Evolutionary conservation across 1,140 invertebrate genomes (phyloP), one percentile per base, ranked within the genome.

Genomic region (Drosophila kanapiae): DNA sequence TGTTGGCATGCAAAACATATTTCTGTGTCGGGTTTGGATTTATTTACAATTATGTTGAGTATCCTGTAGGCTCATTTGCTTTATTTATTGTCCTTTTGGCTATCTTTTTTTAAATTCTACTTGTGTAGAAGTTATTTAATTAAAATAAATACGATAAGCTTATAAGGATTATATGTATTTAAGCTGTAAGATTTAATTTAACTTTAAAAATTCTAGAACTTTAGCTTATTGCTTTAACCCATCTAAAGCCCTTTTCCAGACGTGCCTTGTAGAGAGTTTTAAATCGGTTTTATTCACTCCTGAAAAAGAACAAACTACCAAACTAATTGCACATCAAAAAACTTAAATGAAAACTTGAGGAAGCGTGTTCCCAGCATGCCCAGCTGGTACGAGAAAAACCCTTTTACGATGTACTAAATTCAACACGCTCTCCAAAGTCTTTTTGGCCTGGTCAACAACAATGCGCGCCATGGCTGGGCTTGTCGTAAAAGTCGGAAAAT

Each of bases 381-480:
- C 7, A 29, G n/a, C 54, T 3, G 23, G 23, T 23, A 23, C 27
- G 45, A 64, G 56, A 82, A 76, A 75, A 87, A 80, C 75, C 64
- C 77, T 79, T 87, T 87, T 84, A 84, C 67, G 77, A 68, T 71
- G 80, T 78, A 84, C 67, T 69, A 83, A 87, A 87, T 63, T 70
- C 63, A 70, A 77, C 69, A 77, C 69, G 63, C 79, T 54, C 48
- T 53, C 47, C 59, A 69, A 38, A 33, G 43, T 49, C 42, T 33
- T 14, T 45, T 31, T 31, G 43, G 45, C 29, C 13, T 27, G 53
- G 47, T 49, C 33, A 69, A 38, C 48, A 74, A 70, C 68, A 63
- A 65, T 62, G 67, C 51, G 23, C n/a, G 27, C 5, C 48, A 16
- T 6, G 14, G 14, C 7, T 16, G 47, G 49, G 47, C 23, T 45